A percentile compares a stretch with the other conserved stretches of the same genome.
phyloP scores from a whole-genome alignment of 2,113 vertebrate genomes.

The Heterotilapia buettikoferi region DNA sequence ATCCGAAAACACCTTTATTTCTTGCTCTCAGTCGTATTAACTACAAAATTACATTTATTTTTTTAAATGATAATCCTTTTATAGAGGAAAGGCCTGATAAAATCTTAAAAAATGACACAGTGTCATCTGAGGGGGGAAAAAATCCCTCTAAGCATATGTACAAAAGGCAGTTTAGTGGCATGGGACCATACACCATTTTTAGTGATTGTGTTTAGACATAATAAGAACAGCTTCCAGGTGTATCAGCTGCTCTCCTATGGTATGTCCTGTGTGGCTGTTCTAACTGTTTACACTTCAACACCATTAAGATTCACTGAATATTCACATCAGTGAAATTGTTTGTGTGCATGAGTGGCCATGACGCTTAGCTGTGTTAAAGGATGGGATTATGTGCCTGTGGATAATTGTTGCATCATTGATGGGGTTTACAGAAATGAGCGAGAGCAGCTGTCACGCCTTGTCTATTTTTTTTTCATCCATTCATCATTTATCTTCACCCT shows the following conservation, averaged over 20 bases:
- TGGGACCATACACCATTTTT: neutral
- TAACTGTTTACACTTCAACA: neutral
- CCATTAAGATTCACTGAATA: neutral
- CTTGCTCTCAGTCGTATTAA: neutral
- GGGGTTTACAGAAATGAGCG: neutral
- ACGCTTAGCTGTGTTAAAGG: neutral
- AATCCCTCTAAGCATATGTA: neutral
- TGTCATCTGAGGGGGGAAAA: rapidly evolving
- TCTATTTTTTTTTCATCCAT: neutral
- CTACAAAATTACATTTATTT: neutral
- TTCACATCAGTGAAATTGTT: neutral
- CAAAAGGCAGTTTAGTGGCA: neutral
- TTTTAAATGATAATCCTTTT: neutral
- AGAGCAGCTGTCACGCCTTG: neutral
- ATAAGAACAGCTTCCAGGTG: neutral
- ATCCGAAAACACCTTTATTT: neutral
- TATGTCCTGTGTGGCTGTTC: neutral
- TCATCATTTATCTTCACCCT: neutral
- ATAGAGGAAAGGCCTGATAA: neutral
- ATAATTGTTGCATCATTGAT: neutral
- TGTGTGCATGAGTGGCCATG: neutral
- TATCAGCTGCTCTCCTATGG: neutral
- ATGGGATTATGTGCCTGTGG: constrained; percentile 4
- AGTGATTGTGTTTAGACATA: neutral
- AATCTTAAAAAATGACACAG: neutral